Percentiles rank a stretch among this genome's conserved stretches.
These are phyloP conservation scores for Drosophila kambysellisi DNA, from an alignment of 2,888 invertebrate genomes.

Conservation along the genomic window DNA sequence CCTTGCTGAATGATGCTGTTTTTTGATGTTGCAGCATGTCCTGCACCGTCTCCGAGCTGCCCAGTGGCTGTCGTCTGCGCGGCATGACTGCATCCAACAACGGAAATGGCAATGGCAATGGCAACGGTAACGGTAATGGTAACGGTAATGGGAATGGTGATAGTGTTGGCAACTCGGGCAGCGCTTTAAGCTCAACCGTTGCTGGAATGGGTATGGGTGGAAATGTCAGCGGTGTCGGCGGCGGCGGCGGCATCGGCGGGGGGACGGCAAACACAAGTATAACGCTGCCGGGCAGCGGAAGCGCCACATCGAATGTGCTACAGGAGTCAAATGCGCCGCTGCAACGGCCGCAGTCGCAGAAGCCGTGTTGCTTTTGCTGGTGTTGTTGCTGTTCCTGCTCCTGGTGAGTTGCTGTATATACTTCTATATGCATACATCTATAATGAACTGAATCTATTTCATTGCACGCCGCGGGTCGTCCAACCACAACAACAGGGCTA, in stretches of 20 bases:
- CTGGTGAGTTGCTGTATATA: slow-evolving; percentile 86
- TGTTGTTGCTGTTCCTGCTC: slow-evolving; percentile 90
- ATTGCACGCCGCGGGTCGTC: slow-evolving; percentile 50
- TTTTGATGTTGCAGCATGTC: slow-evolving; percentile 85
- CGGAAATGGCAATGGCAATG: slow-evolving; percentile 74
- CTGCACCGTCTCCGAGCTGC: slow-evolving; percentile 87
- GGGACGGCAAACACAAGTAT: slow-evolving; percentile 66
- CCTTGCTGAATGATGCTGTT: not conserved
- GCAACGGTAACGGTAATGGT: slow-evolving; percentile 55
- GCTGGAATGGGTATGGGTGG: slow-evolving; percentile 2
- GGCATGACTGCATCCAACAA: slow-evolving; percentile 84
- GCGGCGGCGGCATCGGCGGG: slow-evolving; percentile 67
- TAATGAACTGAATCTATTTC: slow-evolving; percentile 38
- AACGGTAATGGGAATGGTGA: slow-evolving; percentile 54
- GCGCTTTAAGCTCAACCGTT: slow-evolving; percentile 66
- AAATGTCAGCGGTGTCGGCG: slow-evolving; percentile 52
- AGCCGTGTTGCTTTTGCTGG: slow-evolving; percentile 89
- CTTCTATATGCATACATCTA: not conserved
- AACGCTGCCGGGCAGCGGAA: slow-evolving; percentile 55
- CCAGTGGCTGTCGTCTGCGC: slow-evolving; percentile 85
- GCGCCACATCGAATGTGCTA: slow-evolving; percentile 76
- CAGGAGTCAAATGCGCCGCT: slow-evolving; percentile 83
- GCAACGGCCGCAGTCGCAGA: slow-evolving; percentile 86
- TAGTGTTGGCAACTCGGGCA: slow-evolving; percentile 80
- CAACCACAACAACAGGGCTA: slow-evolving; percentile 80